phyloP scores from a whole-genome alignment of 2,113 vertebrate species.

The Boulengeromyrus knoepffleri region DNA sequence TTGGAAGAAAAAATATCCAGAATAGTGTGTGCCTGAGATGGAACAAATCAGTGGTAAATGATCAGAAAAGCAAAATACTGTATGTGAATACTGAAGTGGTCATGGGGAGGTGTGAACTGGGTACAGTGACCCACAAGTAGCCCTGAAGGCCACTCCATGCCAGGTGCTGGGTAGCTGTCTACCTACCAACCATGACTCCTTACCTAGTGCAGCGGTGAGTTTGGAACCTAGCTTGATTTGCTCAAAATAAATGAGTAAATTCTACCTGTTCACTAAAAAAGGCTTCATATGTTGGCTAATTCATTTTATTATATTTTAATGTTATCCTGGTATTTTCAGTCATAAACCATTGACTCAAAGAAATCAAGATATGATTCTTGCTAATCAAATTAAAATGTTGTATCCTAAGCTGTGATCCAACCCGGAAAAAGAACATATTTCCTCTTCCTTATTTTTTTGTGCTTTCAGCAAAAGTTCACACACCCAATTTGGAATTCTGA shows the following conservation, averaged over 20 bases:
- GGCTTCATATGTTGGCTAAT: background rate
- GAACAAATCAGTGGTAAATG: background rate
- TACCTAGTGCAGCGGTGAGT: background rate
- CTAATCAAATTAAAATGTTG: background rate
- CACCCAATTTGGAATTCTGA: slow-evolving; percentile 44
- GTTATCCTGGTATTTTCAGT: background rate
- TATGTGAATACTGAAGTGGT: background rate
- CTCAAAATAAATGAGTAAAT: background rate
- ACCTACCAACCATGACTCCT: background rate
- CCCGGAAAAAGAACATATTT: background rate
- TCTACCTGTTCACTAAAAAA: background rate
- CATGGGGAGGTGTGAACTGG: background rate
- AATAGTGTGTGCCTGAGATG: background rate
- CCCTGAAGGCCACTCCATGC: background rate
- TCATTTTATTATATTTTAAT: background rate
- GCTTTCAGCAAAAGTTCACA: slow-evolving; percentile 40
- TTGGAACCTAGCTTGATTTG: background rate
- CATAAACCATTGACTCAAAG: background rate
- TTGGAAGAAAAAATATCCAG: background rate
- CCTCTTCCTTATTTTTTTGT: slow-evolving; percentile 26
- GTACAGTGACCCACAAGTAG: background rate
- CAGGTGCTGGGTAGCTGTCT: background rate
- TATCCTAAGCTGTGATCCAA: background rate
- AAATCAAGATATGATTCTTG: background rate
- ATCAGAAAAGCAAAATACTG: background rate